A percentile compares a stretch with the other conserved stretches of the same genome.
Evolutionary conservation across 2,113 vertebrate genomes (phyloP).

Genomic region (Anarhynchus alexandrinus): DNA sequence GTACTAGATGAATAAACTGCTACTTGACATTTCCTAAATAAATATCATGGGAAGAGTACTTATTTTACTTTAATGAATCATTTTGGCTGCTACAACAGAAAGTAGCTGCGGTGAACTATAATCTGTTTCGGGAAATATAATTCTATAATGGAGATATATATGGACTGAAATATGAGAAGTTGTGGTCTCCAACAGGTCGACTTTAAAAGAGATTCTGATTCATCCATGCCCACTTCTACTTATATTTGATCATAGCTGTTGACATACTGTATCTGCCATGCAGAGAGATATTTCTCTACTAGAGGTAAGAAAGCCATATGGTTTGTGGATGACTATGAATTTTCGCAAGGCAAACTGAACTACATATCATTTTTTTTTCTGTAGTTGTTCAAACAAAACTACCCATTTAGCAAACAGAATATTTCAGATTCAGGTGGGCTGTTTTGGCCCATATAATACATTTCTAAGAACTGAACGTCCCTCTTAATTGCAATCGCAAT

Average conservation of each 20-base stretch:
- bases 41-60: slow-evolving; percentile 42
- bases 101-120: slow-evolving; percentile 38
- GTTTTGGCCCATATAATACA: background rate
- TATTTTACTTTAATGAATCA: slow-evolving; percentile 62
- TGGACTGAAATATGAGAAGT: slow-evolving; percentile 18
- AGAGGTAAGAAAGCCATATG: slow-evolving; percentile 50
- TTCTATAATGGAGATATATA: slow-evolving; percentile 23
- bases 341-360: slow-evolving; percentile 17
- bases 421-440: background rate
- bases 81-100: slow-evolving; percentile 23
- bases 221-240: slow-evolving; percentile 49
- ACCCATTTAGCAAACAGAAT: background rate
- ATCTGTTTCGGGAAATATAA: background rate
- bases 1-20: slow-evolving; percentile 49
- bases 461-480: background rate
- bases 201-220: slow-evolving; percentile 48
- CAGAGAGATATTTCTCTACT: slow-evolving; percentile 38
- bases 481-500: background rate
- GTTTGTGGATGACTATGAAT: slow-evolving; percentile 44
- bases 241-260: slow-evolving; percentile 55
- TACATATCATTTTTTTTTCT: background rate
- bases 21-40: slow-evolving; percentile 61
- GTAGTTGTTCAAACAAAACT: slow-evolving; percentile 10
- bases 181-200: background rate
- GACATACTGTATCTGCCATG: slow-evolving; percentile 31